These are phyloP conservation scores for human (Homo sapiens) DNA, from an alignment of 2,113 vertebrate genomes.

Conservation along the genomic window GRCh38 chr11:131827001-131827500, in stretches of 20 bases:
- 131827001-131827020: not conserved
- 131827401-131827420: fast-evolving
- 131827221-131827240: not conserved
- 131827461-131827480: not conserved
- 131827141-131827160: not conserved
- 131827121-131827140: not conserved
- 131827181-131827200: not conserved
- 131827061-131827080: not conserved
- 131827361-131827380: not conserved
- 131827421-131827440: not conserved
- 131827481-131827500: not conserved
- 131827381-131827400: fast-evolving
- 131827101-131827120: not conserved
- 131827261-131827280: not conserved
- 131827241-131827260: not conserved
- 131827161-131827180: not conserved
- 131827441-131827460: not conserved
- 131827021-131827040: not conserved
- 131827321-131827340: fast-evolving
- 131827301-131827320: not conserved
- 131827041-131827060: not conserved
- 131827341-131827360: not conserved
- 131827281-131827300: not conserved
- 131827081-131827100: not conserved
- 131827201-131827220: not conserved